Conservation (phyloP, 2,888 invertebrate genomes). For the Trichopoda pennipes region DNA sequence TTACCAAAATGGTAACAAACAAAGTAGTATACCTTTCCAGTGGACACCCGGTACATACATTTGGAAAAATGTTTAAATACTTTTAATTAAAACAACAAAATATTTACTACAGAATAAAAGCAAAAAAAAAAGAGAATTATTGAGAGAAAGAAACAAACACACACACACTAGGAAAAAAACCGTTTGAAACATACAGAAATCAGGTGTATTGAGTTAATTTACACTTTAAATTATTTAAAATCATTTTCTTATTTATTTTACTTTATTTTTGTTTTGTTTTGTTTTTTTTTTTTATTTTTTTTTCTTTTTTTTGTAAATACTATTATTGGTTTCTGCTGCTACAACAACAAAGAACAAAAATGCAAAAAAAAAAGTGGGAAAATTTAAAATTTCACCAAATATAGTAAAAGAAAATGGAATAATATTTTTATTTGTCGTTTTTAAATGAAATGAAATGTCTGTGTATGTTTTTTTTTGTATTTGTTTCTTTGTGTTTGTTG, state of each 20-base stretch:
- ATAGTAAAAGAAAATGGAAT: slow-evolving; percentile 66
- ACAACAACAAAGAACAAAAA: slow-evolving; percentile 16
- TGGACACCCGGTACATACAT: no score
- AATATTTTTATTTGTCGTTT: slow-evolving; percentile 44
- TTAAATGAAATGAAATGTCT: slow-evolving; percentile 4
- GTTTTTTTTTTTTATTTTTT: background rate
- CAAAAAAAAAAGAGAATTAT: slow-evolving; percentile 36
- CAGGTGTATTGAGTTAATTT: slow-evolving; percentile 56
- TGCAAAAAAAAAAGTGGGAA: slow-evolving; percentile 25
- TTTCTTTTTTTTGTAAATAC: slow-evolving; percentile 34
- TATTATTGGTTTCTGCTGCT: slow-evolving; percentile 54
- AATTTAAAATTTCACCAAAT: slow-evolving; percentile 64
- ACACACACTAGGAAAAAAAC: slow-evolving; percentile 29
- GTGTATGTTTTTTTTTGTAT: background rate
- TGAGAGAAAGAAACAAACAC: slow-evolving; percentile 14
- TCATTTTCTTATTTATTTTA: slow-evolving; percentile 22
- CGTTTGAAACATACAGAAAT: slow-evolving; percentile 34
- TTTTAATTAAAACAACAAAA: slow-evolving; percentile 41
- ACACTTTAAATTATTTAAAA: slow-evolving; percentile 47
- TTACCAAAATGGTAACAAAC: no score
- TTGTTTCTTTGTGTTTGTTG: background rate
- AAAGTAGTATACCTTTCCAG: no score
- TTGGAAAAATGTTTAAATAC: slow-evolving; percentile 38
- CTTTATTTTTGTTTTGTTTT: slow-evolving; percentile 24
- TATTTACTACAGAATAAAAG: background rate